Evolutionary conservation across 1,140 invertebrate genomes (phyloP).

Genomic region (Heliothis virescens): DNA sequence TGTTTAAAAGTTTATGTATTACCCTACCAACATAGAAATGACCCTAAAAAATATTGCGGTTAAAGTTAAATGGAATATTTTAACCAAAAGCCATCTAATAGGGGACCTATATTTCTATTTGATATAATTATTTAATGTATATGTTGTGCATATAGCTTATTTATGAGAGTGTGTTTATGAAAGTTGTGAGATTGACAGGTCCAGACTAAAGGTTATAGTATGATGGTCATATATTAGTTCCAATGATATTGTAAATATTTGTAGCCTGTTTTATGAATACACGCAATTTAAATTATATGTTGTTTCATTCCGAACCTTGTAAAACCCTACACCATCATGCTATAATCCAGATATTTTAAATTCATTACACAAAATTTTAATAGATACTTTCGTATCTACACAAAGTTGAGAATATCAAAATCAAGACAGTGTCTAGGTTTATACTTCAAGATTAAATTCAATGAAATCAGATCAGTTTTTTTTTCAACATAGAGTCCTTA

Average conservation of each 20-base stretch:
- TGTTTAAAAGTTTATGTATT: background rate
- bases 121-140: background rate
- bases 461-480: too few relatives aligned
- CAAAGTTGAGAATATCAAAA: too few relatives aligned
- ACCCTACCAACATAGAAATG: background rate
- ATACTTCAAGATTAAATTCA: too few relatives aligned
- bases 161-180: slow-evolving; percentile 11
- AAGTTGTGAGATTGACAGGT: background rate
- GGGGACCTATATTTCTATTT: background rate
- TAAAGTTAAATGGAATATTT: background rate
- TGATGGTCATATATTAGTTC: slow-evolving; percentile 74
- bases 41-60: background rate
- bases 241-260: slow-evolving; percentile 64
- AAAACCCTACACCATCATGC: slow-evolving; percentile 74
- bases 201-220: slow-evolving; percentile 69
- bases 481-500: too few relatives aligned
- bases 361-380: slow-evolving; percentile 1
- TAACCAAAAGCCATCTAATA: background rate
- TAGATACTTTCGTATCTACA: too few relatives aligned
- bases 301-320: slow-evolving; percentile 75
- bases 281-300: slow-evolving; percentile 64
- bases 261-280: slow-evolving; percentile 67
- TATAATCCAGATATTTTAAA: slow-evolving; percentile 62
- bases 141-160: background rate
- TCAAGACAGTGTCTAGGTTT: too few relatives aligned